A percentile compares a stretch with the other conserved stretches of the same genome.
Evolutionary conservation across 2,797 vertebrate species (phyloP).

Genomic region (Smutsia gigantea): DNA sequence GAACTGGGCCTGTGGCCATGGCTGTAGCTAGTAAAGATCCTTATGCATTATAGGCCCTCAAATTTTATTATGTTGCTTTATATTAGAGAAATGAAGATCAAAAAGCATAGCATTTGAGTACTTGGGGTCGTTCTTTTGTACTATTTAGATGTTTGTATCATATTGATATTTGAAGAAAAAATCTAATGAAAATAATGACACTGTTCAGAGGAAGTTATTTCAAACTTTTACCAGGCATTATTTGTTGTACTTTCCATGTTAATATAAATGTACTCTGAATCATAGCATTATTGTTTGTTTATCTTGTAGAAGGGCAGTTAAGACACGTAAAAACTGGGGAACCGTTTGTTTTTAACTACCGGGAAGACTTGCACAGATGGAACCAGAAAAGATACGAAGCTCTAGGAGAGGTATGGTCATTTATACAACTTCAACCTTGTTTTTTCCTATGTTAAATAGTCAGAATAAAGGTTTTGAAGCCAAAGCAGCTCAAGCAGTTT

Average conservation of each 20-base stretch:
- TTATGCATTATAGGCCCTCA: neutral
- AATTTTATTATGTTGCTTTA: slow-evolving; percentile 26
- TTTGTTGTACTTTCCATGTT: slow-evolving; percentile 51
- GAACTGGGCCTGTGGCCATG: neutral
- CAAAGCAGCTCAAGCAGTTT: neutral
- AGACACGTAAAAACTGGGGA: slow-evolving; percentile 95
- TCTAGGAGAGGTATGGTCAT: slow-evolving; percentile 94
- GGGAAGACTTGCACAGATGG: slow-evolving; percentile 98
- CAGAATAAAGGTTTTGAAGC: slow-evolving; percentile 3
- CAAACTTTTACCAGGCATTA: slow-evolving; percentile 46
- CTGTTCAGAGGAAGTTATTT: slow-evolving; percentile 9
- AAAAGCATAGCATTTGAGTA: slow-evolving; percentile 12
- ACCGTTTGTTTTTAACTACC: slow-evolving; percentile 96
- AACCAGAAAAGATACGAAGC: slow-evolving; percentile 99
- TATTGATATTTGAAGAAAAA: neutral
- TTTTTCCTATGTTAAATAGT: neutral
- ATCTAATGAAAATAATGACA: neutral
- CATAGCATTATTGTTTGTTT: slow-evolving; percentile 73
- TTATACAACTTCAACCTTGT: neutral
- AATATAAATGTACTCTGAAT: slow-evolving; percentile 50
- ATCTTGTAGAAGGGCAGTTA: slow-evolving; percentile 91
- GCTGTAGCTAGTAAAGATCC: neutral
- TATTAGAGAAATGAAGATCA: slow-evolving; percentile 12
- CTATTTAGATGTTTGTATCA: neutral
- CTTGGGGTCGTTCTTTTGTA: neutral